Evolutionary conservation across 30 jellyfish, hydroid and myxozoan species (phyloP).

Genomic region (Chironex yamaguchii): DNA sequence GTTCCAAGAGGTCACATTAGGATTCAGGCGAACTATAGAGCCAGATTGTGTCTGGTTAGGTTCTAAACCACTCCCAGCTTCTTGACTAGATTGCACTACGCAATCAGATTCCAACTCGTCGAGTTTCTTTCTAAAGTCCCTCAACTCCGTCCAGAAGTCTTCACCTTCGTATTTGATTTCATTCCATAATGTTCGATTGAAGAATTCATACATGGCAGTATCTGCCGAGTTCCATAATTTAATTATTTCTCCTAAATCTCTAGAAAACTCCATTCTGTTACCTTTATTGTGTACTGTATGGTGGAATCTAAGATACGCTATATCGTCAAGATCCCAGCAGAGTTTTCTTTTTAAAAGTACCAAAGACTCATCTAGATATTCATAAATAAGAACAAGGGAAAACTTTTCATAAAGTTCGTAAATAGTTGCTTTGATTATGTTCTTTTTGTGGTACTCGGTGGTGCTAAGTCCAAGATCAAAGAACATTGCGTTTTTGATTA

Average conservation of each 20-base stretch:
- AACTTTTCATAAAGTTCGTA: conserved; percentile 90
- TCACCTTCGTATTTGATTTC: conserved; percentile 91
- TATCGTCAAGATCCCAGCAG: conserved; percentile 92
- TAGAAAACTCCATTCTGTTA: conserved; percentile 67
- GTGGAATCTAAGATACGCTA: conserved; percentile 80
- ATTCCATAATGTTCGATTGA: conserved; percentile 91
- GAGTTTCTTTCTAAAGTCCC: conserved; percentile 61
- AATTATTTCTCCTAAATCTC: conserved; percentile 68
- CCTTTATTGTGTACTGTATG: conserved; percentile 66
- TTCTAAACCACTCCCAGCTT: conserved; percentile 63
- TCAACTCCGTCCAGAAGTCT: conserved; percentile 86
- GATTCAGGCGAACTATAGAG: conserved; percentile 41
- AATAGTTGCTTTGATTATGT: conserved; percentile 84
- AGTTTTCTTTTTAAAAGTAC: conserved; percentile 80
- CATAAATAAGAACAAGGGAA: conserved; percentile 84
- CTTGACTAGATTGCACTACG: conserved; percentile 34
- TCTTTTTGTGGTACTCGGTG: conserved; percentile 90
- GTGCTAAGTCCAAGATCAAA: conserved; percentile 97
- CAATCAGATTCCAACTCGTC: conserved; percentile 80
- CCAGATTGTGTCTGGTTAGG: conserved; percentile 20
- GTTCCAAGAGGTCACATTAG: conserved; percentile 79
- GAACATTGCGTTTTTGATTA: conserved; percentile 92
- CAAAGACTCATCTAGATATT: conserved; percentile 90
- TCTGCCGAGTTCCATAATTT: conserved; percentile 92
- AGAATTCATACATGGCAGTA: conserved; percentile 68